These are phyloP conservation scores for Pocota personata DNA, from an alignment of 2,888 invertebrate genomes.

Conservation along the genomic window DNA sequence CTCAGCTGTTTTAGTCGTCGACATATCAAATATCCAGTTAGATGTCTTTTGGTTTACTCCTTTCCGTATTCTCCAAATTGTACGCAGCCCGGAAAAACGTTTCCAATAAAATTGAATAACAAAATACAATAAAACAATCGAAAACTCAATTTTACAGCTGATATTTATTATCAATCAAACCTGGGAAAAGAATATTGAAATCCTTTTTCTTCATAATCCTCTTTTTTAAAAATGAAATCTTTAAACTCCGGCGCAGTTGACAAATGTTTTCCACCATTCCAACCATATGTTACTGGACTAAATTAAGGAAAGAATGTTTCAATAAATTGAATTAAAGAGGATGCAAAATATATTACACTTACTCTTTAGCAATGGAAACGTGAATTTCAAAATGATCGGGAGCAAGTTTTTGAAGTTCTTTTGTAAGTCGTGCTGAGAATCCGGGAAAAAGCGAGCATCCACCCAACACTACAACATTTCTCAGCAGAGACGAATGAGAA, in stretches of 20 bases:
- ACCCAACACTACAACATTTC: conserved; percentile 94
- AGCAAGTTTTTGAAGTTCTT: conserved; percentile 90
- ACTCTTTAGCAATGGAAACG: conserved; percentile 88
- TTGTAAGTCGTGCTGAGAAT: conserved; percentile 90
- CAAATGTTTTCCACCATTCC: conserved; percentile 93
- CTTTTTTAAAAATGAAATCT: conserved; percentile 89
- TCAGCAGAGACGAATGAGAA: conserved; percentile 89
- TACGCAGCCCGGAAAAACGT: too few relatives aligned
- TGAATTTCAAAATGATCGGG: conserved; percentile 91
- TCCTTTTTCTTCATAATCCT: conserved; percentile 96
- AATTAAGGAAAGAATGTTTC: conserved; percentile 31
- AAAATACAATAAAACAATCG: too few relatives aligned
- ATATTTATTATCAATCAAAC: not conserved
- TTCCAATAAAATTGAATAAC: too few relatives aligned
- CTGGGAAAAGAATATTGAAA: not conserved
- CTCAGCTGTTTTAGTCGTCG: too few relatives aligned
- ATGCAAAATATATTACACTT: conserved; percentile 77
- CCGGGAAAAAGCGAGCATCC: conserved; percentile 92
- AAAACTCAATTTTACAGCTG: too few relatives aligned
- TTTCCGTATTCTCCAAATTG: too few relatives aligned
- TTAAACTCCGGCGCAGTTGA: conserved; percentile 89
- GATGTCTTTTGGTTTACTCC: too few relatives aligned
- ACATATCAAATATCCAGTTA: too few relatives aligned
- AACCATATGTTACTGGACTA: conserved; percentile 92
- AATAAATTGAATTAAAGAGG: not conserved